A percentile compares a stretch with the other conserved stretches of the same genome.
These are phyloP conservation scores for Catostomus latipinnis DNA, from an alignment of 2,797 vertebrate species.

Conservation along the genomic window DNA sequence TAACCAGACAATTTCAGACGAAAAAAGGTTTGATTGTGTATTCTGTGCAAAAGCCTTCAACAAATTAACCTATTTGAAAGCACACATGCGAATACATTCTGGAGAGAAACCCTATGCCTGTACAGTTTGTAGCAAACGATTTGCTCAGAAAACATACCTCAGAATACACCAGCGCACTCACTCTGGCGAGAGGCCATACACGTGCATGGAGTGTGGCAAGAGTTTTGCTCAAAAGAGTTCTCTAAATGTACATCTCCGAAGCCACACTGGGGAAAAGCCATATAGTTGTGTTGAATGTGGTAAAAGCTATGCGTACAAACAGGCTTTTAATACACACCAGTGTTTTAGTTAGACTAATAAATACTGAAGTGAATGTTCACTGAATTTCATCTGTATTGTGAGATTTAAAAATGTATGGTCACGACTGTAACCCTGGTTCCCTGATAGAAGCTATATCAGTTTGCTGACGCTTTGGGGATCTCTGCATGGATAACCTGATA, in stretches of 20 bases:
- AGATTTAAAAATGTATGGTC: too few species aligned
- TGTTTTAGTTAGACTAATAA: constrained; percentile 67
- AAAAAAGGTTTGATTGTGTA: constrained; percentile 77
- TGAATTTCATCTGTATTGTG: not conserved
- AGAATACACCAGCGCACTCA: too few species aligned
- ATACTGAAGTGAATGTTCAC: not conserved
- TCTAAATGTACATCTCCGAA: constrained; percentile 80
- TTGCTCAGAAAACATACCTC: constrained; percentile 76
- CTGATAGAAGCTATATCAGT: too few species aligned
- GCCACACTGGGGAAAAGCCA: constrained; percentile 65
- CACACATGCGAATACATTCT: constrained; percentile 79
- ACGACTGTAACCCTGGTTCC: too few species aligned
- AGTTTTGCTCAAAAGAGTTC: constrained; percentile 84
- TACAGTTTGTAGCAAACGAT: constrained; percentile 78
- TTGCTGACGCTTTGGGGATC: too few species aligned
- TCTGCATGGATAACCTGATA: too few species aligned
- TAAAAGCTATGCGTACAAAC: constrained; percentile 82
- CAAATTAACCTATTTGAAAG: constrained; percentile 80
- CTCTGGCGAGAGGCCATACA: too few species aligned
- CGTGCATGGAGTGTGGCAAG: constrained; percentile 77
- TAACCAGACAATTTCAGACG: constrained; percentile 63
- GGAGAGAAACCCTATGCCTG: constrained; percentile 82
- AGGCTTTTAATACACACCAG: constrained; percentile 82
- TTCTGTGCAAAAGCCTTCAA: constrained; percentile 81
- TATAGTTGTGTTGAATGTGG: constrained; percentile 80